Conservation (phyloP, 1,140 invertebrate species). For the Microplitis mediator region DNA sequence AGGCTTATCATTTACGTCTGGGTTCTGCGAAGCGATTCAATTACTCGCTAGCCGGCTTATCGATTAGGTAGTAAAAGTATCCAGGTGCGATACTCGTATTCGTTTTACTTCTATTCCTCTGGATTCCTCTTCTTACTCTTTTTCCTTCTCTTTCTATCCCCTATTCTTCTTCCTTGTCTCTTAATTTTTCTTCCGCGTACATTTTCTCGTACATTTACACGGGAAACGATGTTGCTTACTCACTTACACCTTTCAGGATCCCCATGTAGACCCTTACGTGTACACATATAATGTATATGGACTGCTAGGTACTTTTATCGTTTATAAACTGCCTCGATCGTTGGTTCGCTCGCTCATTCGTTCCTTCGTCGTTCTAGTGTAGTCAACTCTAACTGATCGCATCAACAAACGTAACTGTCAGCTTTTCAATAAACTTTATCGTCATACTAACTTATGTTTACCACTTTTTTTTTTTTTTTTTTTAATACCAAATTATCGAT, state of each 20-base stretch:
- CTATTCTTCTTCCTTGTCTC: too few relatives aligned
- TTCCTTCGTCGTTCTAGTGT: too few relatives aligned
- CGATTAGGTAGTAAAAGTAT: constrained; percentile 28
- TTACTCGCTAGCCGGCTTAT: constrained; percentile 18
- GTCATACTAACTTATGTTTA: too few relatives aligned
- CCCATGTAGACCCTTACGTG: background rate
- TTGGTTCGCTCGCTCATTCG: background rate
- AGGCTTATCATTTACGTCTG: constrained; percentile 20
- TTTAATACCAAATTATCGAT: too few relatives aligned
- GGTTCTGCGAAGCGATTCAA: constrained; percentile 22
- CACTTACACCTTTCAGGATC: too few relatives aligned
- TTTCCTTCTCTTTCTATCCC: background rate
- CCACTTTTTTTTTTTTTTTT: too few relatives aligned
- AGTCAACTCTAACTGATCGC: constrained; percentile 2
- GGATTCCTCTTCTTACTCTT: background rate
- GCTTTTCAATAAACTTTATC: constrained; percentile 15
- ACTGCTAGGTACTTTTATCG: constrained; percentile 10
- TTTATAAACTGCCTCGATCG: constrained; percentile 21
- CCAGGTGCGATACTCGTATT: constrained; percentile 17
- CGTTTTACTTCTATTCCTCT: background rate
- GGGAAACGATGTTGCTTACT: too few relatives aligned
- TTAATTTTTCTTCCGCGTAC: too few relatives aligned
- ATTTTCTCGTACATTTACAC: too few relatives aligned
- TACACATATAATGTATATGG: background rate
- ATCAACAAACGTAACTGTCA: background rate